A percentile compares a stretch with the other conserved stretches of the same genome.
These are phyloP conservation scores for Lasioglossum zephyrum DNA, from an alignment of 2,888 invertebrate genomes.

Conservation along the genomic window DNA sequence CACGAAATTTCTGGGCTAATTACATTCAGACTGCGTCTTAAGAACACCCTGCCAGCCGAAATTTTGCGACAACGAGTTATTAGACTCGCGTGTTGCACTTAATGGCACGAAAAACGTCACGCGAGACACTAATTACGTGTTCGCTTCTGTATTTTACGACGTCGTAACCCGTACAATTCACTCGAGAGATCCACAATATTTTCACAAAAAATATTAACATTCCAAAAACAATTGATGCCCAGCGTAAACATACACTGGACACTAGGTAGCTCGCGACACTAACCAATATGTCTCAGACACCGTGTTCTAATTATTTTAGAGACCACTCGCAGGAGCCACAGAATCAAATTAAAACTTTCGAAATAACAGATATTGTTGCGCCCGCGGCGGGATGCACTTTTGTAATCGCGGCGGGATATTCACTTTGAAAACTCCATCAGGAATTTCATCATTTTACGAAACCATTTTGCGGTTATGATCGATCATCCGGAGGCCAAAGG, in stretches of 20 bases:
- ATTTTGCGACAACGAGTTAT: conserved; percentile 28
- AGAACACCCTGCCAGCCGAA: conserved; percentile 12
- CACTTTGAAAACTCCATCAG: conserved; percentile 33
- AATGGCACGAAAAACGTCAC: conserved; percentile 9
- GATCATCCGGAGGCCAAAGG: conserved; percentile 27
- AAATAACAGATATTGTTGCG: conserved; percentile 9
- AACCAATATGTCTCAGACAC: neutral
- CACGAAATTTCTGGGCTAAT: conserved; percentile 30
- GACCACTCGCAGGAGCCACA: neutral
- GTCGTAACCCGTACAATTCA: neutral
- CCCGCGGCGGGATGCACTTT: conserved; percentile 9
- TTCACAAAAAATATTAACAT: neutral
- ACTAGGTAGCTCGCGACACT: neutral
- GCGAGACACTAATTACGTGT: neutral
- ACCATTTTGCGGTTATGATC: conserved; percentile 42
- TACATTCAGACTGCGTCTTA: conserved; percentile 15
- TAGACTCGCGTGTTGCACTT: conserved; percentile 14
- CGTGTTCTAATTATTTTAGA: neutral
- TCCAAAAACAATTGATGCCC: neutral
- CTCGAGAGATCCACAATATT: neutral
- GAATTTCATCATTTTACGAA: conserved; percentile 31
- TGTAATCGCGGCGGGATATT: conserved; percentile 24
- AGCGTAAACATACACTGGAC: neutral
- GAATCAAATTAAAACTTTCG: neutral
- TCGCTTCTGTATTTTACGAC: neutral